A percentile compares a stretch with the other conserved stretches of the same genome.
Evolutionary conservation across 2,888 invertebrate genomes (phyloP).

Genomic region (Drosophila aldrichi): DNA sequence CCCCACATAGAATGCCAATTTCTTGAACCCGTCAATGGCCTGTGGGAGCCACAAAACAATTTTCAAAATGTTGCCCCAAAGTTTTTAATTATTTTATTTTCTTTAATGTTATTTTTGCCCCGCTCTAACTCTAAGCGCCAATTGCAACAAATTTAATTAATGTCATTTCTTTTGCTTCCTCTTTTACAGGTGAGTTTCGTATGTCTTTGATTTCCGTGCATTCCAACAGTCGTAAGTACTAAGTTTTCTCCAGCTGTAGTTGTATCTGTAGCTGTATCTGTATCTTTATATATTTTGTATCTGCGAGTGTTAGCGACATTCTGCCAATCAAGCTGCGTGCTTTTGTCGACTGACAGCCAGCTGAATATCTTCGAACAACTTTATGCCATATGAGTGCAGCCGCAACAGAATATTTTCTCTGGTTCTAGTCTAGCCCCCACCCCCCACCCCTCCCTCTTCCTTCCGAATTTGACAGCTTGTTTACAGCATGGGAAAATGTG

Average conservation of each 20-base stretch:
- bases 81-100: conserved; percentile 73
- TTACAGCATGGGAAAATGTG: conserved; percentile 51
- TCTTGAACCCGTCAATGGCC: conserved; percentile 73
- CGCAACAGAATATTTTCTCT: conserved; percentile 40
- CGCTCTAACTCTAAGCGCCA: conserved; percentile 7
- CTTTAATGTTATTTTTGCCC: conserved; percentile 25
- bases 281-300: not conserved
- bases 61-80: conserved; percentile 48
- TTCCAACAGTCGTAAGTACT: conserved; percentile 38
- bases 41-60: conserved; percentile 73
- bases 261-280: too few species aligned
- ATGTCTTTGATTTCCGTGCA: not conserved
- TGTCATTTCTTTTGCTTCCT: conserved; percentile 32
- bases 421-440: conserved; percentile 6
- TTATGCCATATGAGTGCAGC: conserved; percentile 34
- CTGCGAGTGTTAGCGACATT: conserved; percentile 2
- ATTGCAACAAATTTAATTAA: conserved; percentile 54
- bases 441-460: not conserved
- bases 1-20: conserved; percentile 41
- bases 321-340: conserved; percentile 3
- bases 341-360: conserved; percentile 7
- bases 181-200: conserved; percentile 51
- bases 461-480: conserved; percentile 67
- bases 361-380: not conserved
- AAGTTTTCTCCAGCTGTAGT: conserved; percentile 24